Base-by-base conservation (phyloP, 1,140 invertebrate species). In the Nilaparvata lugens region DNA sequence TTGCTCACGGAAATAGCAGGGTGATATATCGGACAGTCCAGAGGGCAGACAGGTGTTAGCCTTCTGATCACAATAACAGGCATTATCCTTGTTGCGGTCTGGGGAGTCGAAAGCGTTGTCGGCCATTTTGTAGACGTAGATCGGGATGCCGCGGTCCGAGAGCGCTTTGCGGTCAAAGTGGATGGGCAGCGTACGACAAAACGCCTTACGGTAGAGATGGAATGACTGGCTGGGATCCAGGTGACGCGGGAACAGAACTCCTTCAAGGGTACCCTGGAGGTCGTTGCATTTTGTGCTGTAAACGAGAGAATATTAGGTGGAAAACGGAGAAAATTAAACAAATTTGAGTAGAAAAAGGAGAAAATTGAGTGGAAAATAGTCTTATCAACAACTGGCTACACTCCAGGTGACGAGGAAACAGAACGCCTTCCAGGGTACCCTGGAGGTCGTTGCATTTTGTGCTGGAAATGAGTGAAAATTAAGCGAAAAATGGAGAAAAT, bases 1-100 rank as follows among this genome's bases (percentile, higher is more conserved):
- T 3, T 18, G 78, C 79, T 79, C 71, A 84, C 84, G 81, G 70
- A 85, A 89, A 63, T 88, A 88, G 67, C 88, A 89, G 0, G 86
- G 83, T 0, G 84, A 81, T 0, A 89, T 64, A 61, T 81, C 82
- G 0, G 80, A 78, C 0, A 88, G 65, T 0, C 87, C 87, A 57
- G 75, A 76, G n/a, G 79, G 78, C 9, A 85, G 66, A 56, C 82
- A 83, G 0, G 40, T 31, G 0, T 42, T 64, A 2, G 70, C 69
- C 2, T 74, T 64, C 13, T 71, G 72, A 4, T 79, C 73, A 64
- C 84, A 87, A 25, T 80, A 81, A 61, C 83, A 89, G 4, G 76
- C 72, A 31, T 84, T 87, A 0, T 83, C 77, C 0, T 80, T 73
- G 63, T 80, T 83, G 9, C 43, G 43, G 28, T 45, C 43, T 4